These are phyloP conservation scores for Anorthoa munda DNA, from an alignment of 2,888 invertebrate genomes.

Conservation along the genomic window DNA sequence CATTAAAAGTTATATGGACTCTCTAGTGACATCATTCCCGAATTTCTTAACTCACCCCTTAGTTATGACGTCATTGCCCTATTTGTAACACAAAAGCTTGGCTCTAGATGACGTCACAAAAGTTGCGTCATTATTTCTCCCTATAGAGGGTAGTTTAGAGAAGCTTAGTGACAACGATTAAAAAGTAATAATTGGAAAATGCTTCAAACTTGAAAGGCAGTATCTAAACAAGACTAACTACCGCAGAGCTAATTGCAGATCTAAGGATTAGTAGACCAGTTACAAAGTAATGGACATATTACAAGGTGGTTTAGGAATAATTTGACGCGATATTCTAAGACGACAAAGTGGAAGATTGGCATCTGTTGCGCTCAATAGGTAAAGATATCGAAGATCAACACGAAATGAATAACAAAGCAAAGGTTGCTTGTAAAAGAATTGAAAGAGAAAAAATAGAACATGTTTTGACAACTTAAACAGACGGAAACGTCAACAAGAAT, in stretches of 20 bases:
- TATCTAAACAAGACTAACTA: slow-evolving; percentile 22
- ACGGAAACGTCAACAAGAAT: too few species aligned
- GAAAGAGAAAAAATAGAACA: background rate
- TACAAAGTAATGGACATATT: slow-evolving; percentile 38
- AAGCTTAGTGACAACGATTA: slow-evolving; percentile 14
- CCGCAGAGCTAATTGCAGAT: slow-evolving; percentile 36
- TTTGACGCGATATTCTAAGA: slow-evolving; percentile 17
- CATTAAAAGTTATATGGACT: slow-evolving; percentile 34
- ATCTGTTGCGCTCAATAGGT: slow-evolving; percentile 4
- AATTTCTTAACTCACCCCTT: slow-evolving; percentile 46
- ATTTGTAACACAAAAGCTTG: slow-evolving; percentile 46
- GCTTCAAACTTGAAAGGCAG: background rate
- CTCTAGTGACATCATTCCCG: slow-evolving; percentile 43
- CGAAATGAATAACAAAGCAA: slow-evolving; percentile 8
- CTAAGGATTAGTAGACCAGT: slow-evolving; percentile 19
- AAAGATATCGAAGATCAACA: slow-evolving; percentile 16
- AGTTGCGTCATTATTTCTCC: slow-evolving; percentile 23
- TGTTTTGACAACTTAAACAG: background rate
- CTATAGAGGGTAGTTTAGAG: slow-evolving; percentile 24
- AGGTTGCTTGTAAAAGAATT: background rate
- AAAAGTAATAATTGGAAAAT: slow-evolving; percentile 15
- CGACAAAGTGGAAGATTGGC: background rate
- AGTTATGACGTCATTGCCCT: slow-evolving; percentile 43
- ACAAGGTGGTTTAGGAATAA: slow-evolving; percentile 8
- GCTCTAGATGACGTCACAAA: slow-evolving; percentile 40